Conservation (phyloP, 2,797 vertebrate genomes). For the Pantherophis alleghaniensis region DNA sequence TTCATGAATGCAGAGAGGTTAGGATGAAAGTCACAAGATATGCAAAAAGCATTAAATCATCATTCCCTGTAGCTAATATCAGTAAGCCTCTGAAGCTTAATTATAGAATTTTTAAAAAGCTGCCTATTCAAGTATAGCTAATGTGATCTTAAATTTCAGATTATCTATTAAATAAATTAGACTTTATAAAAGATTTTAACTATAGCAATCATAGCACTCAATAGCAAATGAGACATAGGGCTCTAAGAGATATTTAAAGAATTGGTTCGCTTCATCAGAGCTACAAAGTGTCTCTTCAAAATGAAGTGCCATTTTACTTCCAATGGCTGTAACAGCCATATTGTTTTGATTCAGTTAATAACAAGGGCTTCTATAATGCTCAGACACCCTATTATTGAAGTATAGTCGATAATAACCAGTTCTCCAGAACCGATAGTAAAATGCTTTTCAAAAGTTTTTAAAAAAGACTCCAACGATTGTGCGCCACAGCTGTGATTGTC, state of each 20-base stretch:
- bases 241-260: background rate
- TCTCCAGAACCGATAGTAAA: too few species aligned
- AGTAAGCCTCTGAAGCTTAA: slow-evolving; percentile 54
- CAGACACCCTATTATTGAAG: background rate
- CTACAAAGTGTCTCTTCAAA: background rate
- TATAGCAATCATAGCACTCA: background rate
- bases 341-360: background rate
- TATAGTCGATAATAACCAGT: background rate
- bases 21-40: background rate
- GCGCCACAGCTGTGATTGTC: too few species aligned
- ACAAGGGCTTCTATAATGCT: background rate
- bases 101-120: slow-evolving; percentile 43
- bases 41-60: slow-evolving; percentile 38
- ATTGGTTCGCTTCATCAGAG: background rate
- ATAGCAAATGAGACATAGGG: background rate
- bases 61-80: slow-evolving; percentile 46
- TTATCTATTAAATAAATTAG: slow-evolving; percentile 31
- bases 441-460: too few species aligned
- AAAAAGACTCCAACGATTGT: too few species aligned
- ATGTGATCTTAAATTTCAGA: slow-evolving; percentile 33
- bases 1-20: slow-evolving; percentile 30
- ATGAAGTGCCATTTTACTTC: background rate
- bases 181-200: slow-evolving; percentile 34
- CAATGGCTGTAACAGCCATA: background rate
- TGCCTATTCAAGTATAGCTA: slow-evolving; percentile 27